Evolutionary conservation across 2,797 vertebrate genomes (phyloP).

Genomic region (Myotis vivesi): DNA sequence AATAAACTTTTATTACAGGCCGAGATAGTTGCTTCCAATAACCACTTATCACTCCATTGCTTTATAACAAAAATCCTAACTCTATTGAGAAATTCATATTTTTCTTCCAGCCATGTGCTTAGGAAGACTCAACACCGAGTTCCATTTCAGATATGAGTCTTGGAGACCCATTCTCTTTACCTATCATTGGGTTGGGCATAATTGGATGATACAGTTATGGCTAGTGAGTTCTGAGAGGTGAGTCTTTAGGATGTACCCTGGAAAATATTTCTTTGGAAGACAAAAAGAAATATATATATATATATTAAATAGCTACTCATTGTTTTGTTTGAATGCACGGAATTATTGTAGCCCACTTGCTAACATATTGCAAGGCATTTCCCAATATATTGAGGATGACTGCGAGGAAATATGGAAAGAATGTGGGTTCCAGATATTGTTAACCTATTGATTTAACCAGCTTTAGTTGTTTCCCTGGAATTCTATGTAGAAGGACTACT

Average conservation of each 20-base stretch:
- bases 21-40: neutral
- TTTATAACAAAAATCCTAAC: neutral
- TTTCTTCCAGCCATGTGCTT: neutral
- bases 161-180: neutral
- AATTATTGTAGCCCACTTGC: neutral
- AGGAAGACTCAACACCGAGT: neutral
- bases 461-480: neutral
- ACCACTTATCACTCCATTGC: neutral
- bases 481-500: neutral
- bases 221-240: neutral
- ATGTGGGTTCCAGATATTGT: neutral
- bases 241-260: neutral
- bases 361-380: neutral
- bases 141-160: neutral
- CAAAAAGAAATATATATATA: neutral
- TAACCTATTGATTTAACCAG: neutral
- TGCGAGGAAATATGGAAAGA: neutral
- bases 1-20: neutral
- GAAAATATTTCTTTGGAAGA: neutral
- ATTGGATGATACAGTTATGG: neutral
- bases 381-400: neutral
- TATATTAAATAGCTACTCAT: neutral
- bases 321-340: neutral
- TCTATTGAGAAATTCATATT: neutral
- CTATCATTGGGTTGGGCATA: rapidly evolving